Conservation (phyloP, 2,888 invertebrate species). For the Pammene fasciana region DNA sequence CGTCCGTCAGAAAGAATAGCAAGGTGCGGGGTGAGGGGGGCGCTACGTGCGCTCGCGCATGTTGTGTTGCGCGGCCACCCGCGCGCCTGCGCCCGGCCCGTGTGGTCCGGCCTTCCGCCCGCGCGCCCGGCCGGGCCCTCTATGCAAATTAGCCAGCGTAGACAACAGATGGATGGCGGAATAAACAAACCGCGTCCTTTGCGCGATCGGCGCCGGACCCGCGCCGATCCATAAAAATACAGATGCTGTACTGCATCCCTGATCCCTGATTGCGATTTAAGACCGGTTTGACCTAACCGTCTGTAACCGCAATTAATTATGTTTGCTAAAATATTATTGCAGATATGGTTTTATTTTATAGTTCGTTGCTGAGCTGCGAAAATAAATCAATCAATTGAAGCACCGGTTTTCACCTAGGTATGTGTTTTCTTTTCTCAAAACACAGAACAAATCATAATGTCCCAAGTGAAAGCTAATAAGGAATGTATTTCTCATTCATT, state of each 20-base stretch:
- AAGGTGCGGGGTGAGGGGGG: constrained; percentile 58
- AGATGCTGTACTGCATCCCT: constrained; percentile 8
- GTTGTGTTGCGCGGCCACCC: constrained; percentile 81
- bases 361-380: neutral
- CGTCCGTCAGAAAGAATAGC: constrained; percentile 61
- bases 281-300: neutral
- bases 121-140: constrained; percentile 64
- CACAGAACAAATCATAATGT: neutral
- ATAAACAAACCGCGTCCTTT: constrained; percentile 81
- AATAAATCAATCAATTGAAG: neutral
- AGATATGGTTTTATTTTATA: neutral
- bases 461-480: constrained; percentile 34
- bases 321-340: neutral
- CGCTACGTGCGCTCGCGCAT: constrained; percentile 75
- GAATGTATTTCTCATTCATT: constrained; percentile 25
- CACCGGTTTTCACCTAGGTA: neutral
- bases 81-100: constrained; percentile 81
- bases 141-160: constrained; percentile 83
- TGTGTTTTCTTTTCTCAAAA: neutral
- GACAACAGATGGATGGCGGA: constrained; percentile 84
- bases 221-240: constrained; percentile 36
- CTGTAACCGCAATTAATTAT: neutral
- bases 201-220: constrained; percentile 53
- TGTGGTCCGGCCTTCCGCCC: constrained; percentile 76
- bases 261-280: constrained; percentile 14